Base-by-base conservation (phyloP, 2,797 vertebrate genomes). In the Sus cebifrons region DNA sequence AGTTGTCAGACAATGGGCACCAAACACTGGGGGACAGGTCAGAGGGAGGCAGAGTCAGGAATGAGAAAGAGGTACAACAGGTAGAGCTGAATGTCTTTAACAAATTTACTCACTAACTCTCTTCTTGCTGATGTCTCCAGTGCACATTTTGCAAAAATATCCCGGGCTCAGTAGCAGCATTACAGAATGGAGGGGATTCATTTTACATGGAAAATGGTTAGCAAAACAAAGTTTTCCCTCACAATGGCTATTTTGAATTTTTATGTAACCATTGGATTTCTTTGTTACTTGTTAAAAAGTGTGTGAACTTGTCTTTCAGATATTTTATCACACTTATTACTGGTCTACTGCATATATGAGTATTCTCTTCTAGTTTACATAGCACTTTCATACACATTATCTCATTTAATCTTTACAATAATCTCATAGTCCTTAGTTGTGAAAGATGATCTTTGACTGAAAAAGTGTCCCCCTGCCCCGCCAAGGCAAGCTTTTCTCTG, bases 201-300 rank as follows among this genome's bases (percentile, higher is more conserved):
- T 84, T 93, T 71, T 25, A 40, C n/a, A 13, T 32, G 52, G 16
- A 87, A 79, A 79, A 77, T n/a, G 27, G 27, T 75, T 67, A 71
- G 25, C 54, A 64, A 67, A n/a, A 83, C n/a, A 73, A 73, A 25
- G 5, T 14, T 88, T 85, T 75, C 36, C 15, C 2, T 49, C 77
- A 86, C 12, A 23, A 54, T 23, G 29, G 56, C 75, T 65, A 18
- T 86, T 94, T 77, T 44, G 14, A 82, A 86, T 86, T 40, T 89
- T 89, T 81, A 67, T 73, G 73, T 40, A 75, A 54, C 32, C 14
- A 36, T 6, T 81, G 32, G 7, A 52, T 95, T 94, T 90, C 62
- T 85, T 49, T 54, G 17, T 82, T 94, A 40, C 25, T 68, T 83
- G 62, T 90, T 89, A 56, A 90, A 95, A 93, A 21, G 52, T 78